A percentile compares a stretch with the other conserved stretches of the same genome.
phyloP scores from a whole-genome alignment of 2,888 invertebrate species.

The Ormyrus rosae region DNA sequence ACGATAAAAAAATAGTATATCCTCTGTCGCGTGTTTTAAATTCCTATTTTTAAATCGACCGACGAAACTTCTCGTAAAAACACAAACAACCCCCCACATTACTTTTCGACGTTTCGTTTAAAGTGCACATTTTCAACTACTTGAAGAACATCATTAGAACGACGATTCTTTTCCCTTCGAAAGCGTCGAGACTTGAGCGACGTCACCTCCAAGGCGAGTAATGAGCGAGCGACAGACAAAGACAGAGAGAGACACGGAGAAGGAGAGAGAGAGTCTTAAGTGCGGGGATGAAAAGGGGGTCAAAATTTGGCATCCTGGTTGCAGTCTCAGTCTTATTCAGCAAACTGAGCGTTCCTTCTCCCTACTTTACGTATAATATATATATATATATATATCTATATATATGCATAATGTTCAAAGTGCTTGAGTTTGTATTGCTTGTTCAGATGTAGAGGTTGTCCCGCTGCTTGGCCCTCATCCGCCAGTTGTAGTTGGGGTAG shows the following conservation, averaged over 20 bases:
- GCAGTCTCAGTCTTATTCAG: conserved; percentile 37
- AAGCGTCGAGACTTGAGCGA: not conserved
- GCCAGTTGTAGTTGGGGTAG: conserved; percentile 71
- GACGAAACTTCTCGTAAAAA: no score
- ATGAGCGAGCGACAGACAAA: conserved; percentile 13
- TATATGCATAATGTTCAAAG: no score
- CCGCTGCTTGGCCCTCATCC: conserved; percentile 68
- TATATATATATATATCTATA: no score
- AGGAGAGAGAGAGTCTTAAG: no score
- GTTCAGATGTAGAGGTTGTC: conserved; percentile 73
- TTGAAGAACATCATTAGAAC: no score
- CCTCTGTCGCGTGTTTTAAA: no score
- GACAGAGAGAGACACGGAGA: not conserved
- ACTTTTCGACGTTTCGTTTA: no score
- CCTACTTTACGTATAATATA: not conserved
- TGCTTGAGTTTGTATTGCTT: conserved; percentile 52
- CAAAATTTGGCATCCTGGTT: conserved; percentile 33
- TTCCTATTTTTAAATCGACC: no score
- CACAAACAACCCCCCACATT: no score
- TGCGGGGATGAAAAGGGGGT: not conserved
- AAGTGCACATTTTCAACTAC: no score
- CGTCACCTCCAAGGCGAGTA: not conserved
- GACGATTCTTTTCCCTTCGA: not conserved
- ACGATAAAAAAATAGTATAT: no score
- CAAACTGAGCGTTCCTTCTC: conserved; percentile 11